Percentiles rank a stretch among this genome's conserved stretches.
phyloP scores from a whole-genome alignment of 1,140 invertebrate genomes.

The Amyelois transitella region DNA sequence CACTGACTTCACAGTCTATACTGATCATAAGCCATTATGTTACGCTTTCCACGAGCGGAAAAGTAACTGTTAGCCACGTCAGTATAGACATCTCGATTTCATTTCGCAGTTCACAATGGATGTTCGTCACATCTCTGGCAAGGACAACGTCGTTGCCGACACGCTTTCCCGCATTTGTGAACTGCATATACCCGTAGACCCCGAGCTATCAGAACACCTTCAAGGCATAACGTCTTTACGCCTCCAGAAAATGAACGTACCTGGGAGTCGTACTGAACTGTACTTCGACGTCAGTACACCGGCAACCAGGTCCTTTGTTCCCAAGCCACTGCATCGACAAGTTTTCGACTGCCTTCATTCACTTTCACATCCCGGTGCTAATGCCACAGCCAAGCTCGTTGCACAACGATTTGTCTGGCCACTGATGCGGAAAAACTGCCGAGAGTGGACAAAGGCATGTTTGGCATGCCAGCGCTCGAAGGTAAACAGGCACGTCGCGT shows the following conservation, averaged over 20 bases:
- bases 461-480: background rate
- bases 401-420: background rate
- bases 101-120: background rate
- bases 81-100: slow-evolving; percentile 1
- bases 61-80: too few relatives aligned
- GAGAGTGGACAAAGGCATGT: background rate
- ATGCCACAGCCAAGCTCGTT: background rate
- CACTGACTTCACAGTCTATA: background rate
- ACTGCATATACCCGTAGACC: background rate
- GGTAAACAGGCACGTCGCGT: background rate
- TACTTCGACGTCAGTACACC: background rate
- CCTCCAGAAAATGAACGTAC: background rate
- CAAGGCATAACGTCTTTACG: background rate
- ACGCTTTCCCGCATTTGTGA: background rate
- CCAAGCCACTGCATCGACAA: background rate
- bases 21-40: background rate
- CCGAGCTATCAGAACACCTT: background rate
- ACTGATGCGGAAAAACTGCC: background rate
- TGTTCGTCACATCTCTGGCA: background rate
- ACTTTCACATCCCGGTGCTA: background rate
- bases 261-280: background rate
- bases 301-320: background rate
- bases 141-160: slow-evolving; percentile 1
- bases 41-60: background rate
- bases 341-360: background rate